Evolutionary conservation across 2,888 invertebrate genomes (phyloP).

Genomic region (Trissoscelio sp.): DNA sequence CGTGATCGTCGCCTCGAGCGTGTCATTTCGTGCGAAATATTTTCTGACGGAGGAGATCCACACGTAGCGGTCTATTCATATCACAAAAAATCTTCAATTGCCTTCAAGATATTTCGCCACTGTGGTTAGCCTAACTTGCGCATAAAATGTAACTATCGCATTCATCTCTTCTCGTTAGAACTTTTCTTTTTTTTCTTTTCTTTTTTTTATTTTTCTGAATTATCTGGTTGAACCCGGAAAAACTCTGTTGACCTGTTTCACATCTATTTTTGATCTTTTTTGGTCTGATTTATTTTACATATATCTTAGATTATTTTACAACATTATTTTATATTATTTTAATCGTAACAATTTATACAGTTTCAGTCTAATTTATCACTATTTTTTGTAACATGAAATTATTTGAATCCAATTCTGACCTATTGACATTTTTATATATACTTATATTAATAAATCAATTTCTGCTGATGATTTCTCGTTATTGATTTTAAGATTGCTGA

Average conservation of each 20-base stretch:
- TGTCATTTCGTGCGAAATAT: constrained; percentile 57
- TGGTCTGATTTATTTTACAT: too few relatives aligned
- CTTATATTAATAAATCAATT: too few relatives aligned
- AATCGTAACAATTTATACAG: too few relatives aligned
- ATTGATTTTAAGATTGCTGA: too few relatives aligned
- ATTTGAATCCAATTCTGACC: too few relatives aligned
- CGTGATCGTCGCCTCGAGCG: constrained; percentile 61
- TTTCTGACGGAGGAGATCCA: constrained; percentile 34
- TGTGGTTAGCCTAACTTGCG: constrained; percentile 32
- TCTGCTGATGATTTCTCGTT: too few relatives aligned
- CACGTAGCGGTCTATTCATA: constrained; percentile 23
- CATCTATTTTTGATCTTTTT: too few relatives aligned
- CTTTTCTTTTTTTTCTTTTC: constrained; percentile 21
- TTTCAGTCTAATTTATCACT: too few relatives aligned
- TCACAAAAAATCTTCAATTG: constrained; percentile 49
- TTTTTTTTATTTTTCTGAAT: constrained; percentile 8
- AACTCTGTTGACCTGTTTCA: not conserved
- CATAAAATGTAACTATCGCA: constrained; percentile 43
- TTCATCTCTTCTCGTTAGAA: constrained; percentile 25
- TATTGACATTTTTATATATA: too few relatives aligned
- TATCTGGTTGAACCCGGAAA: constrained; percentile 1
- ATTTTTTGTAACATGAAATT: too few relatives aligned
- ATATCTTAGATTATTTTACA: too few relatives aligned
- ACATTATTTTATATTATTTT: too few relatives aligned
- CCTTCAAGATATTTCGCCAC: constrained; percentile 41